Conservation (phyloP, 2,888 invertebrate genomes). For the Orthonevra nobilis region DNA sequence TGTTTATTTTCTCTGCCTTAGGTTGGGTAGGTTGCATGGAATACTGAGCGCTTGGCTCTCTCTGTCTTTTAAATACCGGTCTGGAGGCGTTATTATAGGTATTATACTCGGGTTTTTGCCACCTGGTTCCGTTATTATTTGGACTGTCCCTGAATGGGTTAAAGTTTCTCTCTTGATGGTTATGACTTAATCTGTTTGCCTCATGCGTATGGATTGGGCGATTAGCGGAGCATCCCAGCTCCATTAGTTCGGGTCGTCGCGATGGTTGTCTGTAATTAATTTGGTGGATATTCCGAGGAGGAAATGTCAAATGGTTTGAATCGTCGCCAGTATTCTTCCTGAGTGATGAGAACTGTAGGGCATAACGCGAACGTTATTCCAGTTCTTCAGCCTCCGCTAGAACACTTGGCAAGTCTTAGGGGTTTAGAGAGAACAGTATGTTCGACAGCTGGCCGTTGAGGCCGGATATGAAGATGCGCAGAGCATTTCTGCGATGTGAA, state of each 20-base stretch:
- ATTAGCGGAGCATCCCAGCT: neutral
- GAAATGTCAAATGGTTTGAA: too few species aligned
- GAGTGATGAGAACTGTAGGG: neutral
- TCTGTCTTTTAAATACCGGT: constrained; percentile 15
- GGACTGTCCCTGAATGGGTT: neutral
- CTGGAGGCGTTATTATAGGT: neutral
- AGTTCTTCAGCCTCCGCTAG: constrained; percentile 30
- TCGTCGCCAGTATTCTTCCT: too few species aligned
- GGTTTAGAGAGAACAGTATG: constrained; percentile 27
- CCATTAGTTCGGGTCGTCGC: neutral
- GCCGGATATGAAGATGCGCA: constrained; percentile 28
- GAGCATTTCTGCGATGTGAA: neutral
- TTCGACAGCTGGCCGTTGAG: constrained; percentile 10
- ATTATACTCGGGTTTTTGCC: constrained; percentile 6
- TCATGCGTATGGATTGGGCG: neutral
- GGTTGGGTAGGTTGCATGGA: constrained; percentile 14
- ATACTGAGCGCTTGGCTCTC: neutral
- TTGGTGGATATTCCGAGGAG: too few species aligned
- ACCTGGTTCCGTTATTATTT: neutral
- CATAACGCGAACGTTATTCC: too few species aligned
- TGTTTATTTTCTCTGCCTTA: constrained; percentile 21
- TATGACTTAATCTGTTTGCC: neutral
- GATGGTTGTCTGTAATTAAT: neutral
- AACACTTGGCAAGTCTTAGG: constrained; percentile 33
- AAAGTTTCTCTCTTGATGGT: neutral